Percentiles rank a stretch among this genome's conserved stretches.
These are phyloP conservation scores for Neotoxoptera formosana DNA, from an alignment of 1,140 invertebrate genomes.

Conservation along the genomic window DNA sequence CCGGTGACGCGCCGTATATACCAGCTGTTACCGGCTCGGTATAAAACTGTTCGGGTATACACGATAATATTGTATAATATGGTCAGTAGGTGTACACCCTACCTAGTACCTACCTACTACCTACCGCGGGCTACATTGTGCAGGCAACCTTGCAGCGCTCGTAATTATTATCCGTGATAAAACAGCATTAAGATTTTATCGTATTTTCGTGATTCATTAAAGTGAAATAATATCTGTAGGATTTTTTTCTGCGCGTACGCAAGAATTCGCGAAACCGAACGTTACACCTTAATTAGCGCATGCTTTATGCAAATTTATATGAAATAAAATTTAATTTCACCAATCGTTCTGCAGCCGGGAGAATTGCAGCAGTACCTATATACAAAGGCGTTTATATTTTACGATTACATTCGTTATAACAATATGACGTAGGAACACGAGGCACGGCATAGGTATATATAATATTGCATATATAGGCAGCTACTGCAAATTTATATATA, in stretches of 20 bases:
- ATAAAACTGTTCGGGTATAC: background rate
- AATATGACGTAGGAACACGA: background rate
- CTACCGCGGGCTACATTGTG: background rate
- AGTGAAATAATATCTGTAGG: constrained; percentile 4
- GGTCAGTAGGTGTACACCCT: background rate
- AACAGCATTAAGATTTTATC: constrained; percentile 40
- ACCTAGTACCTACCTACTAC: background rate
- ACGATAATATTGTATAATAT: background rate
- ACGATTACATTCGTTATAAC: constrained; percentile 11
- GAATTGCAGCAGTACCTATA: too few relatives aligned
- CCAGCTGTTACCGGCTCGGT: background rate
- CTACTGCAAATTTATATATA: constrained; percentile 1
- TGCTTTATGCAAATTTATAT: constrained; percentile 8
- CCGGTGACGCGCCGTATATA: background rate
- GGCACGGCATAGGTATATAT: background rate
- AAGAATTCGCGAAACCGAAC: background rate
- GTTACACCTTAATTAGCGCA: constrained; percentile 32
- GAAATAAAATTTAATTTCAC: constrained; percentile 9
- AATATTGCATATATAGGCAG: background rate
- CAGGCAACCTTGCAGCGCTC: background rate
- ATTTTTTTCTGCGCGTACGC: background rate
- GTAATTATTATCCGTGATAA: constrained; percentile 38
- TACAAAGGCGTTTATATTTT: constrained; percentile 10
- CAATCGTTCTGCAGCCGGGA: background rate
- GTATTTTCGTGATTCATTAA: constrained; percentile 46